Evolutionary conservation across 1,140 invertebrate genomes (phyloP).

Genomic region (Arctopsyche grandis): DNA sequence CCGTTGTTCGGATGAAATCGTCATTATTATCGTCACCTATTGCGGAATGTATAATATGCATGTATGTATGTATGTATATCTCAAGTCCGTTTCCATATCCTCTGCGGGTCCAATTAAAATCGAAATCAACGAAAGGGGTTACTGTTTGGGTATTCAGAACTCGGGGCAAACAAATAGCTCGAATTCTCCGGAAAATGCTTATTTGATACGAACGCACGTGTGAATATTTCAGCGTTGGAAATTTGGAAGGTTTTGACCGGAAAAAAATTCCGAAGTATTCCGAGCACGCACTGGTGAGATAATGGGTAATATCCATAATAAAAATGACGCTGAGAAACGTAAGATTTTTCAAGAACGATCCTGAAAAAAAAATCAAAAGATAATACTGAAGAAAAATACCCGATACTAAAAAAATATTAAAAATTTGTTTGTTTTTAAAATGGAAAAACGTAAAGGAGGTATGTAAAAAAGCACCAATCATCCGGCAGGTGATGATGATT

Average conservation of each 20-base stretch:
- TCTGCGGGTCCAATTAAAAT: no score
- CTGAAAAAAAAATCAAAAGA: background rate
- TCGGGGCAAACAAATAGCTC: no score
- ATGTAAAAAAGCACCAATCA: background rate
- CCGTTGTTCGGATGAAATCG: conserved; percentile 10
- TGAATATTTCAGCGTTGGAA: conserved; percentile 2
- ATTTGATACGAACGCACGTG: background rate
- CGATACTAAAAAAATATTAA: background rate
- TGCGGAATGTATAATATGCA: no score
- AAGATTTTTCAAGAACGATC: conserved; percentile 20
- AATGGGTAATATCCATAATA: conserved; percentile 28
- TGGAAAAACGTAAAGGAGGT: background rate
- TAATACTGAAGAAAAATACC: background rate
- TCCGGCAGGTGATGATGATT: conserved; percentile 48
- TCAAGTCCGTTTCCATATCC: no score
- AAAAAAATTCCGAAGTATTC: conserved; percentile 9
- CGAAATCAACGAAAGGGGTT: no score
- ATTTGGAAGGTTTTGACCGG: background rate
- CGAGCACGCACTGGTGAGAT: conserved; percentile 8
- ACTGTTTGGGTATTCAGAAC: no score
- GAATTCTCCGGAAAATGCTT: no score
- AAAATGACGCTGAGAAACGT: conserved; percentile 21
- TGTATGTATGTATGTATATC: no score
- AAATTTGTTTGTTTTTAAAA: background rate
- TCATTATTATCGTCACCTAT: background rate